A percentile compares a stretch with the other conserved stretches of the same genome.
Evolutionary conservation across 2,113 vertebrate genomes (phyloP).

Genomic region (Antennarius striatus): DNA sequence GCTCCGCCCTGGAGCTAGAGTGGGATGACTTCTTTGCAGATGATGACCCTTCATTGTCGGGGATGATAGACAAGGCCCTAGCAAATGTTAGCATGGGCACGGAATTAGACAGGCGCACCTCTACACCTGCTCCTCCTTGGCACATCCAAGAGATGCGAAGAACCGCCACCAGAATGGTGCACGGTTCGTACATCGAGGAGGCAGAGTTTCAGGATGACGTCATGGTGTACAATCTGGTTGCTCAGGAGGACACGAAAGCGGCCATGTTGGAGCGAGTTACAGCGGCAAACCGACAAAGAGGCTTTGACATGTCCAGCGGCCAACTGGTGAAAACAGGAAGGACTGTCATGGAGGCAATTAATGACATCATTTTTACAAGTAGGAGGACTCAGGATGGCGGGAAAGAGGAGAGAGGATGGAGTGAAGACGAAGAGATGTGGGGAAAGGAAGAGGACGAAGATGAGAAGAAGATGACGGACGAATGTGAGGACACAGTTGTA

Average conservation of each 20-base stretch:
- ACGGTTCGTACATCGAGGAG: conserved; percentile 90
- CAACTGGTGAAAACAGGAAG: conserved; percentile 21
- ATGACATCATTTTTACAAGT: conserved; percentile 53
- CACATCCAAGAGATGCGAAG: conserved; percentile 94
- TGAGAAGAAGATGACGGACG: background rate
- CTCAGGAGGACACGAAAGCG: conserved; percentile 83
- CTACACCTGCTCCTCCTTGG: conserved; percentile 76
- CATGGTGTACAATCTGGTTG: conserved; percentile 89
- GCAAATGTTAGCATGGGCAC: background rate
- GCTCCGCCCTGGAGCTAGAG: conserved; percentile 81
- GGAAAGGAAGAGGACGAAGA: background rate
- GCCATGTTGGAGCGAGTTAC: conserved; percentile 53
- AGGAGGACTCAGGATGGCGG: conserved; percentile 57
- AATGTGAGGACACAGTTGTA: conserved; percentile 25
- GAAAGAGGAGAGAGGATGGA: conserved; percentile 39
- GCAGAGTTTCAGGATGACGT: conserved; percentile 92
- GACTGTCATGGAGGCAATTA: conserved; percentile 55
- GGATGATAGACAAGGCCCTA: background rate
- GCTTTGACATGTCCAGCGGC: background rate
- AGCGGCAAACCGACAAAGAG: background rate
- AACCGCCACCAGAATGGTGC: conserved; percentile 86
- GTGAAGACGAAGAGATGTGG: background rate
- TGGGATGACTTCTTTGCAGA: conserved; percentile 94
- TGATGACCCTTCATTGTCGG: conserved; percentile 46
- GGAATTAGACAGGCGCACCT: background rate